phyloP scores from a whole-genome alignment of 2,888 invertebrate species.

The Megalurothrips usitatus region DNA sequence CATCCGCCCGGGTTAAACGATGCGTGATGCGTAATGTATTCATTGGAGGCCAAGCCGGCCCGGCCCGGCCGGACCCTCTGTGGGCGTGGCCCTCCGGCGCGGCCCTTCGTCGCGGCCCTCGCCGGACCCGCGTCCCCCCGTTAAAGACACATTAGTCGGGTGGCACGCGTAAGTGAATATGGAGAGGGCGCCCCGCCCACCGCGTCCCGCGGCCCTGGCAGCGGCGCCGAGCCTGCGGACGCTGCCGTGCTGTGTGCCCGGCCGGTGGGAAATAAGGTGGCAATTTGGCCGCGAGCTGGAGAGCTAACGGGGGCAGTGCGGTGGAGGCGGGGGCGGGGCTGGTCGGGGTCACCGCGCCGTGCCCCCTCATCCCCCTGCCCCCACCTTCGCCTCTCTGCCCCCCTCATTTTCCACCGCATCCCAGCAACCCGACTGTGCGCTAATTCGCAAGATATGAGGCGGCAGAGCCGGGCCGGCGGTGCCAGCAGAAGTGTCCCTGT shows the following conservation, averaged over 20 bases:
- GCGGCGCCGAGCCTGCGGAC: too few species aligned
- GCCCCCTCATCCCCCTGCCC: too few species aligned
- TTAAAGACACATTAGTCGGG: not conserved
- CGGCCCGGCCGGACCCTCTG: not conserved
- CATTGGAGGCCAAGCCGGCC: not conserved
- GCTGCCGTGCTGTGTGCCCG: too few species aligned
- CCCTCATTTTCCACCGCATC: too few species aligned
- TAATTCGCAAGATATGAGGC: not conserved
- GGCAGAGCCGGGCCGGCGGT: not conserved
- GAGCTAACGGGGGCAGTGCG: not conserved
- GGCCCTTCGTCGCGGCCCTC: not conserved
- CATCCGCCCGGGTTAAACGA: not conserved
- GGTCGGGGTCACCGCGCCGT: too few species aligned
- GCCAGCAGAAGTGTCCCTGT: not conserved
- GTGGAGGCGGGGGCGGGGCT: too few species aligned
- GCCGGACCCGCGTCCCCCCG: not conserved
- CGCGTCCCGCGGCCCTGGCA: not conserved
- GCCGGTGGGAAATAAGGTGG: slow-evolving; percentile 8
- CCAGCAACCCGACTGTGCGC: not conserved
- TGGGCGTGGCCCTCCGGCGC: not conserved
- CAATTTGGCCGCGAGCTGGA: not conserved
- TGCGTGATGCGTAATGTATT: not conserved
- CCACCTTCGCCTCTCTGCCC: too few species aligned
- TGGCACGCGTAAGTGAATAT: not conserved
- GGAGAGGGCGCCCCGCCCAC: not conserved